These are phyloP conservation scores for Antechinus stuartii DNA, from an alignment of 2,113 vertebrate genomes.

Conservation along the genomic window DNA sequence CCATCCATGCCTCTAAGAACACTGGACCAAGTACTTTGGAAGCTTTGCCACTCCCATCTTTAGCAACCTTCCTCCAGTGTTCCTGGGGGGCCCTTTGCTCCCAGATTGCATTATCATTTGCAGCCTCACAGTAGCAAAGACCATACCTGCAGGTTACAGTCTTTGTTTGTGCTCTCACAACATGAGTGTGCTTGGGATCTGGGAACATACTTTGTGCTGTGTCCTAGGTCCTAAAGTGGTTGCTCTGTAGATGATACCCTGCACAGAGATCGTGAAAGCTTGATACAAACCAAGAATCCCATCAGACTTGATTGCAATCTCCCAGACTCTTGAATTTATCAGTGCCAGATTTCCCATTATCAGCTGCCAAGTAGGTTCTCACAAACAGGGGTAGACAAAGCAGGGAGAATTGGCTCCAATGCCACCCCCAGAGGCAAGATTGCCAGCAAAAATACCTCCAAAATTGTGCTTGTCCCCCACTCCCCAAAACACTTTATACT, in stretches of 20 bases:
- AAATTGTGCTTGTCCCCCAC: slow-evolving; percentile 90
- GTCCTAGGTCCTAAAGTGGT: slow-evolving; percentile 90
- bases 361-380: slow-evolving; percentile 89
- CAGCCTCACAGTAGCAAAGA: slow-evolving; percentile 89
- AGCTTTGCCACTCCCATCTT: slow-evolving; percentile 87
- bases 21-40: slow-evolving; percentile 90
- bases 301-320: slow-evolving; percentile 89
- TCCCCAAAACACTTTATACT: slow-evolving; percentile 90
- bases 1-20: slow-evolving; percentile 89
- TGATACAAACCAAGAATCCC: slow-evolving; percentile 89
- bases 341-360: slow-evolving; percentile 87
- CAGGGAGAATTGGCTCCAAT: slow-evolving; percentile 92
- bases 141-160: slow-evolving; percentile 85
- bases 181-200: slow-evolving; percentile 89
- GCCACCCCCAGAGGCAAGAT: slow-evolving; percentile 90
- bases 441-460: slow-evolving; percentile 91
- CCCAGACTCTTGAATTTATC: slow-evolving; percentile 88
- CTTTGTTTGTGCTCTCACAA: slow-evolving; percentile 88
- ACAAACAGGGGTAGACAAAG: slow-evolving; percentile 91
- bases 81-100: slow-evolving; percentile 83
- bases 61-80: slow-evolving; percentile 89
- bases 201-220: slow-evolving; percentile 92
- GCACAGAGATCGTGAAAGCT: slow-evolving; percentile 90
- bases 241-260: slow-evolving; percentile 91
- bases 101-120: slow-evolving; percentile 94